Evolutionary conservation across 2,888 invertebrate genomes (phyloP).

Genomic region (Pogonocherus hispidulus): DNA sequence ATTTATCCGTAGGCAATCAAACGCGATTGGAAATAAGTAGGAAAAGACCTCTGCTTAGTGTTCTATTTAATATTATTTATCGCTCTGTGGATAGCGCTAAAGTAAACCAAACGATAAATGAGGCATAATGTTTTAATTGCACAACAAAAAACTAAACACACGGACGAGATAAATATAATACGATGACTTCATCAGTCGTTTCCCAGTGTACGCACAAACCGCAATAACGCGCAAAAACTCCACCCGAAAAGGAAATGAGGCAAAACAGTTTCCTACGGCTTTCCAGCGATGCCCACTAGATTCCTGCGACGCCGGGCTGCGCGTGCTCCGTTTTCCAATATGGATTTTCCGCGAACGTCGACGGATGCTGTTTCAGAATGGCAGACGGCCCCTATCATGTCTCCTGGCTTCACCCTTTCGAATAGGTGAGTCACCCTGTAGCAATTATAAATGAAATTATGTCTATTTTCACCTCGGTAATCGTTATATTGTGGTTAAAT

Average conservation of each 20-base stretch:
- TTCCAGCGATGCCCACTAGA: conserved; percentile 8
- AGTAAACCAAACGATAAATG: background rate
- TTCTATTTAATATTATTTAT: background rate
- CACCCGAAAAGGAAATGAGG: conserved; percentile 10
- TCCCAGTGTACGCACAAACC: background rate
- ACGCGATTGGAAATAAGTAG: too few species aligned
- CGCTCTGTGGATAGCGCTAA: background rate
- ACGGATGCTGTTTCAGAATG: conserved; percentile 43
- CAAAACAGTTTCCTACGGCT: conserved; percentile 22
- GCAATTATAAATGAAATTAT: conserved; percentile 30
- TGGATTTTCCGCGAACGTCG: conserved; percentile 29
- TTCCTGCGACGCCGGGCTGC: conserved; percentile 7
- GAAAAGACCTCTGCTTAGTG: too few species aligned
- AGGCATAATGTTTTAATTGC: background rate
- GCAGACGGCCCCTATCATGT: conserved; percentile 54
- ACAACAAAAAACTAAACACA: too few species aligned
- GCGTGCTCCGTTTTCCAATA: conserved; percentile 28
- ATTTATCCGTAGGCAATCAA: too few species aligned
- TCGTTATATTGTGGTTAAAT: conserved; percentile 16
- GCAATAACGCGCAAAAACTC: conserved; percentile 1
- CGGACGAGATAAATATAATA: background rate
- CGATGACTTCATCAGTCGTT: conserved; percentile 1
- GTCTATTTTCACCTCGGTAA: conserved; percentile 6
- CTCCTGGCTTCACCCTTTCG: conserved; percentile 55
- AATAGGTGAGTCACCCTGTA: conserved; percentile 56